Evolutionary conservation across 2,113 vertebrate genomes (phyloP).

Genomic region (Chloebia gouldiae): DNA sequence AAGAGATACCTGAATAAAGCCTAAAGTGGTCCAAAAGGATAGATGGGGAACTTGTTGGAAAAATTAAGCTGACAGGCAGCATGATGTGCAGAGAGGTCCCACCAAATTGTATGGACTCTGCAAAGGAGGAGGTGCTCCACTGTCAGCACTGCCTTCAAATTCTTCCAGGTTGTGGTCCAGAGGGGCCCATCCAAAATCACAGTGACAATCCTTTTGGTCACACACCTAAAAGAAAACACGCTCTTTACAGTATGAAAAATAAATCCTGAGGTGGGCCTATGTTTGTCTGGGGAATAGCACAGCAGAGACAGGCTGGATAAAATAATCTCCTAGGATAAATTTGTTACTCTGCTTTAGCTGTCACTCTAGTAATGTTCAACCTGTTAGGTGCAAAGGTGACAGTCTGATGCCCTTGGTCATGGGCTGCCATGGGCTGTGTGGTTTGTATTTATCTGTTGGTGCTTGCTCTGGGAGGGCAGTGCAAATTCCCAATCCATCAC

Average conservation of each 20-base stretch:
- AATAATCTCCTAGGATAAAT: not conserved
- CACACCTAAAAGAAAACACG: not conserved
- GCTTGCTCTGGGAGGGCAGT: not conserved
- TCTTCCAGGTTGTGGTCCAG: not conserved
- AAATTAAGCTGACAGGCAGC: not conserved
- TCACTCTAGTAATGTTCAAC: not conserved
- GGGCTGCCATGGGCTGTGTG: fast-evolving
- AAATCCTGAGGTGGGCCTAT: fast-evolving
- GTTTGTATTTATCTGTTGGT: not conserved
- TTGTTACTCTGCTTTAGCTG: not conserved
- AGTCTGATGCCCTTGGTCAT: not conserved
- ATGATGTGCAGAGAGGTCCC: not conserved
- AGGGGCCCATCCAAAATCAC: slow-evolving; percentile 1
- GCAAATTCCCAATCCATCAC: not conserved
- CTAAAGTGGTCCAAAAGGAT: not conserved
- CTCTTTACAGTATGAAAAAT: not conserved
- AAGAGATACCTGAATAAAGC: too few relatives aligned
- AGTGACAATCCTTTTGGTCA: slow-evolving; percentile 45
- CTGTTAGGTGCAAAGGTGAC: not conserved
- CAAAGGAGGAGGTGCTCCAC: not conserved
- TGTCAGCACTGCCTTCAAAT: slow-evolving; percentile 39
- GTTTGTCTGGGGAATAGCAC: not conserved
- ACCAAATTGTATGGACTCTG: not conserved
- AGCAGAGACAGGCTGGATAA: not conserved
- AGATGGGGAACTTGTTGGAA: not conserved